Evolutionary conservation across 2,797 vertebrate species (phyloP), one percentile per base, ranked within the genome.

Genomic region (Lateolabrax maculatus): DNA sequence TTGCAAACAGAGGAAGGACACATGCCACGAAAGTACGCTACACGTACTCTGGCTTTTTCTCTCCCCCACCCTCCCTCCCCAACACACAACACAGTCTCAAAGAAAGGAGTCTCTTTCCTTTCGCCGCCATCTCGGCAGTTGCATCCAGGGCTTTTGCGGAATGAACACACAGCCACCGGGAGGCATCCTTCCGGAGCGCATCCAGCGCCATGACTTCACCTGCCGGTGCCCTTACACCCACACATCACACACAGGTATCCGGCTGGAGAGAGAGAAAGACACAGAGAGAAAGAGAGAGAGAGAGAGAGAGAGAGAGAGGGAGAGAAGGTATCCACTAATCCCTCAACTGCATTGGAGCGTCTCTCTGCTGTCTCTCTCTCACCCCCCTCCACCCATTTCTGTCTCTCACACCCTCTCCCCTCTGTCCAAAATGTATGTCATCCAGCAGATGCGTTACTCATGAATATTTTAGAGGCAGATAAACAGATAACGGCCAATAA

Each of bases 151-250:
- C 89, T 93, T 93, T 88, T 80, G 93, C 83, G 90, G 95, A 95
- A 96, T 95, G 94, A 95, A 93, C 85, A 93, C 85, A 84, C 31
- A 83, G 90, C 86, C 89, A 68, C 92, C 75, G 91, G 91, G 90
- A 90, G 88, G 88, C 87, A 84, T 91, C 88, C 90, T n/a, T n/a
- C 87, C 48, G 6, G 64, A 70, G 67, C 79, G 84, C 85, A 76
- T 85, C 88, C 80, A 75, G 81, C 81, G 69, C 74, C 84, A 86
- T 41, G 60, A 77, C 80, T 79, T 89, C 83, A 86, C 88, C 89
- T 85, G 89, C 80, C 61, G 16, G 67, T 81, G 71, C 68, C 84
- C 58, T 61, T 34, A 85, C 89, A 89, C 92, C 75, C 80, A 90
- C 89, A 91, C 87, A 86, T 75, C 62, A n/a, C n/a, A n/a, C n/a